Evolutionary conservation across 2,113 vertebrate genomes (phyloP), one percentile per base, ranked within the genome.

Genomic region (Sinocyclocheilus anshuiensis): DNA sequence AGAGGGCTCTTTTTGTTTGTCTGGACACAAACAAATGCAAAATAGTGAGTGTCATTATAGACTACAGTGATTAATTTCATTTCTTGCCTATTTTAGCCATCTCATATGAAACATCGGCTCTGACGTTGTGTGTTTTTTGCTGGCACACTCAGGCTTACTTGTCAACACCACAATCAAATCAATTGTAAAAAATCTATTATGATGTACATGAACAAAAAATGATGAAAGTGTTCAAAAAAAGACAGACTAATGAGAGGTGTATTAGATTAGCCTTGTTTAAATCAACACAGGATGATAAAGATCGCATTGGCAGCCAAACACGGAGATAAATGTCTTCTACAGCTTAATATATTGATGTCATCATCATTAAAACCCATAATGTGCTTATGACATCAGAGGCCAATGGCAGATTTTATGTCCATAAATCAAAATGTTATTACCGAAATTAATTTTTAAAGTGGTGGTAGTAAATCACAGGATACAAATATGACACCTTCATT

Each of bases 401-500:
- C 82, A 80, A 75, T 67, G 63, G 65, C 76, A 81, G 26, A 75
- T 85, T 79, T 59, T 77, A n/a, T 50, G 48, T 87, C 86, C 85
- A 89, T 88, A 85, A 87, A 86, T 89, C 88, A 88, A 82, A 86
- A 85, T 86, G 83, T 83, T 85, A 88, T 86, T 45, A 77, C 75
- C 48, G n/a, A 84, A 91, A 89, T 89, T 84, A 84, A 83, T 89
- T 90, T 86, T 48, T 83, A 86, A 84, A 87, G 82, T 75, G 82
- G 72, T 78, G 85, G 77, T 84, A 69, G 81, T 89, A 88, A 90
- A 85, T 89, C 88, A 89, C 50, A 18, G 78, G 61, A 78, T 55
- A 69, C 84, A 85, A 86, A 88, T 89, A 80, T 86, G 90, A 89
- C 90, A 90, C 87, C 86, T 88, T 90, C 90, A 91, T 91, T 88